These are phyloP conservation scores for Lemur catta DNA, from an alignment of 2,797 vertebrate genomes.

Conservation along the genomic window DNA sequence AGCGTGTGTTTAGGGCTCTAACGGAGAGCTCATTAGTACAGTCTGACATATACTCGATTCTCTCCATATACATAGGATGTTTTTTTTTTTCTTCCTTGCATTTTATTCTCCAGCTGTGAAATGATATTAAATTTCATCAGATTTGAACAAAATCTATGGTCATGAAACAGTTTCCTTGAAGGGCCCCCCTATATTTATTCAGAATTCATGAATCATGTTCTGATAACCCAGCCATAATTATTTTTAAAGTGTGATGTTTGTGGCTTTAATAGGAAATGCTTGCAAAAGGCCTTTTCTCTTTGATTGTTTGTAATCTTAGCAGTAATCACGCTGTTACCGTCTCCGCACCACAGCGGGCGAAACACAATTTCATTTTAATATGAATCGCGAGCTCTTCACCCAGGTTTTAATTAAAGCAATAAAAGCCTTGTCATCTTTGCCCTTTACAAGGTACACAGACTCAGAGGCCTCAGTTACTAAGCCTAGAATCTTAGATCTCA, in stretches of 20 bases:
- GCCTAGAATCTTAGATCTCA: conserved; percentile 7
- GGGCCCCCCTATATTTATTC: conserved; percentile 83
- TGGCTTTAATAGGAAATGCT: conserved; percentile 86
- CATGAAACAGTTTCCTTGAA: conserved; percentile 83
- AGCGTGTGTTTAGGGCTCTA: conserved; percentile 62
- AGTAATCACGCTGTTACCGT: conserved; percentile 83
- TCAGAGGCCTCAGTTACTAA: conserved; percentile 62
- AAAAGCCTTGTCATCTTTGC: conserved; percentile 82
- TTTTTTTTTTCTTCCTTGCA: conserved; percentile 23
- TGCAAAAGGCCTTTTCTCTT: conserved; percentile 85
- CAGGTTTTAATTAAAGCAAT: conserved; percentile 87
- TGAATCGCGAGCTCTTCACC: conserved; percentile 79
- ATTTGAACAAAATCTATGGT: conserved; percentile 81
- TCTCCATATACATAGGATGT: conserved; percentile 62
- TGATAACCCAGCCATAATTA: conserved; percentile 86
- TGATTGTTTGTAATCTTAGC: conserved; percentile 86
- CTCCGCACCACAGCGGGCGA: conserved; percentile 74
- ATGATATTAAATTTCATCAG: conserved; percentile 85
- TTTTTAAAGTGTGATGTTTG: conserved; percentile 87
- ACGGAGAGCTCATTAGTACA: conserved; percentile 81
- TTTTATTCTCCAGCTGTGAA: conserved; percentile 83
- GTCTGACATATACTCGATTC: conserved; percentile 80
- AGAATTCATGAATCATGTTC: conserved; percentile 87
- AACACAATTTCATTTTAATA: conserved; percentile 83
- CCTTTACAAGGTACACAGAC: conserved; percentile 80